Conservation (phyloP, 2,113 vertebrate species). For the Penelope pileata region DNA sequence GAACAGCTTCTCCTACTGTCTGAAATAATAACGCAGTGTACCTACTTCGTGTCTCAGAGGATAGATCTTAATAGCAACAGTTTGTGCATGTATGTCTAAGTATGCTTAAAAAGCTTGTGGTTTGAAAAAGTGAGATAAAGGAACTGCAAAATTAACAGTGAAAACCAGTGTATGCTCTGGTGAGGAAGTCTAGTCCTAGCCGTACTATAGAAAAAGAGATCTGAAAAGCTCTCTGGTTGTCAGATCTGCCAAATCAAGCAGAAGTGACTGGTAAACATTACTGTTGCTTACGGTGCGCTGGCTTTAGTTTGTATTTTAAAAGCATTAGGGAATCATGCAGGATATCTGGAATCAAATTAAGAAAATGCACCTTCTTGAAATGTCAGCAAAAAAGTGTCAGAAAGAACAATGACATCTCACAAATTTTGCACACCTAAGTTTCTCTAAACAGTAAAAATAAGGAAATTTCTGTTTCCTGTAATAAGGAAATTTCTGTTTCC, state of each 20-base stretch:
- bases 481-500: background rate
- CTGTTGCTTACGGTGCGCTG: background rate
- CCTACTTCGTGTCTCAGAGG: background rate
- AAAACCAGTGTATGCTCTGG: background rate
- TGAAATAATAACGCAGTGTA: background rate
- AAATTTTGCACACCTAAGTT: background rate
- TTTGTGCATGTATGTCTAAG: background rate
- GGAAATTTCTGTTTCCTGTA: background rate
- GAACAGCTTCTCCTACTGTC: background rate
- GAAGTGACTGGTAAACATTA: background rate
- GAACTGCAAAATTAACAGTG: background rate
- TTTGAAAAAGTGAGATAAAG: constrained; percentile 42
- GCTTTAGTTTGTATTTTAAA: background rate
- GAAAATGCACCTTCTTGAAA: background rate
- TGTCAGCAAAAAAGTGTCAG: background rate
- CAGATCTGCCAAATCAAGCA: background rate
- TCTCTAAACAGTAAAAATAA: background rate
- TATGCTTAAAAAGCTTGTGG: background rate
- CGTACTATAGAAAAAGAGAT: background rate
- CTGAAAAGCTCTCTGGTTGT: constrained; percentile 13
- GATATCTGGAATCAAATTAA: background rate
- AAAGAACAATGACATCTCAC: background rate
- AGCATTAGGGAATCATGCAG: accelerated
- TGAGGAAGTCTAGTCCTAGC: background rate
- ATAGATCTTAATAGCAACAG: background rate